Evolutionary conservation across 2,113 vertebrate genomes (phyloP).

Genomic region (Sinocyclocheilus rhinocerous): DNA sequence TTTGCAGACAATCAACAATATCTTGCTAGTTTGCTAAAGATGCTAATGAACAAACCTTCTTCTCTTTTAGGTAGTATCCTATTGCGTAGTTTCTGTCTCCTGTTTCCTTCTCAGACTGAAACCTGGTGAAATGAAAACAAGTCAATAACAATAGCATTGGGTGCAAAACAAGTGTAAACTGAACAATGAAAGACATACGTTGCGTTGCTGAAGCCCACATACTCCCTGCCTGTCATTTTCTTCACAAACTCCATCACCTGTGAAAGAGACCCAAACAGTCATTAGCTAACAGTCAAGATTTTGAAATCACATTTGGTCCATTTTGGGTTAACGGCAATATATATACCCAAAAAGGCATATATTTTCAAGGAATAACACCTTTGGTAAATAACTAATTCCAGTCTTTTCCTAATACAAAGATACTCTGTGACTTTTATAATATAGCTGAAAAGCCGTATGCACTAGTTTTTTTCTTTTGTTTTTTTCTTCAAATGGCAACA

Average conservation of each 20-base stretch:
- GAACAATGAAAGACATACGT: slow-evolving; percentile 73
- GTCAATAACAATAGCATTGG: slow-evolving; percentile 58
- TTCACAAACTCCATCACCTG: slow-evolving; percentile 85
- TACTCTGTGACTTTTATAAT: too few relatives aligned
- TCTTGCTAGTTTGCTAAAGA: background rate
- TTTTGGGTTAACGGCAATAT: too few relatives aligned
- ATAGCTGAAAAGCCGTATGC: too few relatives aligned
- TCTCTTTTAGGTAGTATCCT: slow-evolving; percentile 89
- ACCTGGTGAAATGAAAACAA: slow-evolving; percentile 71
- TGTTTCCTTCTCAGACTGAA: slow-evolving; percentile 90
- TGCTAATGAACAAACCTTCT: slow-evolving; percentile 75
- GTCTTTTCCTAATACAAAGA: too few relatives aligned
- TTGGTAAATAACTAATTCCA: too few relatives aligned
- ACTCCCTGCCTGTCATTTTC: slow-evolving; percentile 83
- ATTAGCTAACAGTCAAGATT: too few relatives aligned
- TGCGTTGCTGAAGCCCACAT: slow-evolving; percentile 86
- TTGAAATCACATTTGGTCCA: too few relatives aligned
- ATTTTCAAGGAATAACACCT: too few relatives aligned
- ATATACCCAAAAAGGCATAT: too few relatives aligned
- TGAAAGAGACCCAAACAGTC: background rate
- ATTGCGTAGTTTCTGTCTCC: slow-evolving; percentile 87
- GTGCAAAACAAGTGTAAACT: background rate
- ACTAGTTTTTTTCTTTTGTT: too few relatives aligned
- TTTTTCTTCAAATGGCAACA: too few relatives aligned
- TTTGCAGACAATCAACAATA: background rate